A percentile compares a stretch with the other conserved stretches of the same genome.
Conservation (phyloP, 2,888 invertebrate genomes). For the Pristionchus maxplancki region DNA sequence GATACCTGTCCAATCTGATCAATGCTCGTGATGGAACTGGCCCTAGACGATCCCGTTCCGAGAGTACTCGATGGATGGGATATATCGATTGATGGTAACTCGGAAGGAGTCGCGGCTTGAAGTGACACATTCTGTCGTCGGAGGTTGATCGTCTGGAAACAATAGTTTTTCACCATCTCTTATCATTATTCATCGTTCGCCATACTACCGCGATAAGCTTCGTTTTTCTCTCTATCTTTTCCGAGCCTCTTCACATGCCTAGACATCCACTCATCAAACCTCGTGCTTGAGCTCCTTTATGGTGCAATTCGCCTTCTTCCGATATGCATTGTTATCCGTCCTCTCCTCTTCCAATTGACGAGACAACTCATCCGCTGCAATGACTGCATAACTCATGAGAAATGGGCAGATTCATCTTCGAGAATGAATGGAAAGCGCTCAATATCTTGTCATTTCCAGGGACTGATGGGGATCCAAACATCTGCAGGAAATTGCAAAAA, state of each 20-base stretch:
- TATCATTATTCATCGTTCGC: background rate
- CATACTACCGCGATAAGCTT: too few relatives aligned
- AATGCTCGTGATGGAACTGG: constrained; percentile 64
- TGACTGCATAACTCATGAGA: background rate
- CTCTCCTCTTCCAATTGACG: constrained; percentile 49
- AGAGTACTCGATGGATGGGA: constrained; percentile 48
- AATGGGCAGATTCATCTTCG: background rate
- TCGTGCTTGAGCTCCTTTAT: constrained; percentile 51
- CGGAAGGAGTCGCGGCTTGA: constrained; percentile 45
- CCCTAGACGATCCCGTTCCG: constrained; percentile 58
- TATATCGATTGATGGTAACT: constrained; percentile 46
- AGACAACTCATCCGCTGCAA: constrained; percentile 33
- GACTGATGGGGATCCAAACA: background rate
- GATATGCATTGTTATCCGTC: constrained; percentile 43
- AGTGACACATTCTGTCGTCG: constrained; percentile 53
- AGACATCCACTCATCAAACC: constrained; percentile 11
- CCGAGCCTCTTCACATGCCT: background rate
- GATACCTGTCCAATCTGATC: constrained; percentile 57
- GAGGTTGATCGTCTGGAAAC: constrained; percentile 50
- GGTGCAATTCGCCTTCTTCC: constrained; percentile 49
- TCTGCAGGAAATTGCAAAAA: too few relatives aligned
- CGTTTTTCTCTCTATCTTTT: background rate
- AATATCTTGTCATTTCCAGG: background rate
- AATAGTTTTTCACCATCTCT: background rate
- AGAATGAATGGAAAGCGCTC: background rate